These are phyloP conservation scores for Copidosoma aretas DNA, from an alignment of 2,888 invertebrate genomes.

Conservation along the genomic window DNA sequence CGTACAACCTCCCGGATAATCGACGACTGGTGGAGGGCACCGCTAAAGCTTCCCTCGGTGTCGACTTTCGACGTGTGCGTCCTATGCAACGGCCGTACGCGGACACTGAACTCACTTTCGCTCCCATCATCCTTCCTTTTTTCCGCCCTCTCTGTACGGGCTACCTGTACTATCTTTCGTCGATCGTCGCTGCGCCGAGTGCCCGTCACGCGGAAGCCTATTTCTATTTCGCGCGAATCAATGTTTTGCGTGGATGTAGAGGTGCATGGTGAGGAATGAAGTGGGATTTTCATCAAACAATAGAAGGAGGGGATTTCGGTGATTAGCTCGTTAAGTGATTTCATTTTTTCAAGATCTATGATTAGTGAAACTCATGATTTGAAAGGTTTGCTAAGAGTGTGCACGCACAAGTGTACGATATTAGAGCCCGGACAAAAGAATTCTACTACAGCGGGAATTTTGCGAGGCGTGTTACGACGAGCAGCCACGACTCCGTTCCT, in stretches of 20 bases:
- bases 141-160: too few species aligned
- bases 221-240: neutral
- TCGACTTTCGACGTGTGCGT: slow-evolving; percentile 41
- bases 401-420: too few species aligned
- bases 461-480: too few species aligned
- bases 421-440: too few species aligned
- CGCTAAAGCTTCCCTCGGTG: slow-evolving; percentile 49
- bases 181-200: slow-evolving; percentile 11
- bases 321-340: too few species aligned
- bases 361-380: too few species aligned
- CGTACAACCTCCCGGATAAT: slow-evolving; percentile 24
- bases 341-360: too few species aligned
- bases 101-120: neutral
- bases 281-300: too few species aligned
- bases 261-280: too few species aligned
- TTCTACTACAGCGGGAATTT: too few species aligned
- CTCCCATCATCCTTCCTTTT: slow-evolving; percentile 8
- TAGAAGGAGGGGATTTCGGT: too few species aligned
- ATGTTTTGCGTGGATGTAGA: neutral
- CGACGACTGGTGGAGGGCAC: slow-evolving; percentile 35
- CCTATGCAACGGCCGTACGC: neutral
- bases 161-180: neutral
- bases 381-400: too few species aligned
- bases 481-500: neutral
- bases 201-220: neutral